Evolutionary conservation across 2,888 invertebrate genomes (phyloP).

Genomic region (Camptogramma bilineatum): DNA sequence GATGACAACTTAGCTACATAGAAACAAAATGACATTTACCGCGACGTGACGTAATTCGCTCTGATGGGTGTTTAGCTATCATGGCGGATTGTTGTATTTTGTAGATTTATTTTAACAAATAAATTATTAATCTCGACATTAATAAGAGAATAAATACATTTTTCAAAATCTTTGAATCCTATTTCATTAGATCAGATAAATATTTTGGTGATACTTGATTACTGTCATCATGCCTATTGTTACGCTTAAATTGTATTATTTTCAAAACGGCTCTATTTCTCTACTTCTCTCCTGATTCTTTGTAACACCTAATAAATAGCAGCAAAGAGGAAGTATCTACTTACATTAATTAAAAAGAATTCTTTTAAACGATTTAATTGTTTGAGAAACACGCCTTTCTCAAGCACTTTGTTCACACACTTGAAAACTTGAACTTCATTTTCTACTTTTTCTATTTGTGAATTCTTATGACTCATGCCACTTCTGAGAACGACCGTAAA

Average conservation of each 20-base stretch:
- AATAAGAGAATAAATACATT: no score
- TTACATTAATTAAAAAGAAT: conserved; percentile 2
- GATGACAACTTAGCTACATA: no score
- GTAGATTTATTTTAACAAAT: no score
- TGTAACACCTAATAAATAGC: neutral
- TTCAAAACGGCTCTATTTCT: neutral
- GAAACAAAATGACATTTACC: no score
- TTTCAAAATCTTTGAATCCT: no score
- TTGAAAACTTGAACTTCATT: conserved; percentile 31
- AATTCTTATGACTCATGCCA: conserved; percentile 41
- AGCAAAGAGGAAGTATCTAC: conserved; percentile 2
- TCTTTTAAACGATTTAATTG: conserved; percentile 5
- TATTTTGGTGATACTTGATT: no score
- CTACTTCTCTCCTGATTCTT: neutral
- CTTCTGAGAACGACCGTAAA: conserved; percentile 34
- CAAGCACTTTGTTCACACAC: conserved; percentile 36
- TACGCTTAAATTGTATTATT: conserved; percentile 31
- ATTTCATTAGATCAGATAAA: no score
- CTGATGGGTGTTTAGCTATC: no score
- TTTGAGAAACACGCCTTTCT: conserved; percentile 19
- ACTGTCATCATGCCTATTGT: no score
- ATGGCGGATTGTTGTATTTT: no score
- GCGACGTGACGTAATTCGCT: no score
- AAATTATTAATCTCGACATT: no score
- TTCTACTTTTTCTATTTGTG: conserved; percentile 33